These are phyloP conservation scores for Chromoteleia sp. DNA, from an alignment of 2,888 invertebrate genomes.

Conservation along the genomic window DNA sequence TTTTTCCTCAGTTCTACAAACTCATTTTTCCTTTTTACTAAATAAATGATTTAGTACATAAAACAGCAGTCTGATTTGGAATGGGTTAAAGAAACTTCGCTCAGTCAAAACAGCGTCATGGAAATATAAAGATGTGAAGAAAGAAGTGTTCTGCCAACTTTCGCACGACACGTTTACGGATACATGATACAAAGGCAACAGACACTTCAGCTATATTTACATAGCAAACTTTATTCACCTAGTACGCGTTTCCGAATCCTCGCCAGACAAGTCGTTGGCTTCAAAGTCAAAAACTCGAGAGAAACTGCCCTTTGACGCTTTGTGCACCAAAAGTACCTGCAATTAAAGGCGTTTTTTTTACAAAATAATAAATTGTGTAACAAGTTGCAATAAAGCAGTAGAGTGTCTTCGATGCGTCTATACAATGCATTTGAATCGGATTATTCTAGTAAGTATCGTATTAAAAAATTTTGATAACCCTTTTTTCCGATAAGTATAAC, in stretches of 20 bases:
- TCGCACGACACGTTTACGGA: conserved; percentile 25
- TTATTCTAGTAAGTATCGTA: no score
- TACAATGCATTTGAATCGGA: no score
- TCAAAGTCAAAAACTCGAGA: conserved; percentile 97
- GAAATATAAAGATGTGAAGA: conserved; percentile 26
- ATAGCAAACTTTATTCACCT: conserved; percentile 85
- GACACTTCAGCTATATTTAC: conserved; percentile 44
- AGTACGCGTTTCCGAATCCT: conserved; percentile 92
- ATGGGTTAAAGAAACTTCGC: conserved; percentile 8
- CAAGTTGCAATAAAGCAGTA: no score
- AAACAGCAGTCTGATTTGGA: background rate
- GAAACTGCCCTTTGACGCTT: conserved; percentile 95
- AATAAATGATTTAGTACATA: conserved; percentile 2
- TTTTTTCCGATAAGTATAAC: no score
- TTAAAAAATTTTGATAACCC: no score
- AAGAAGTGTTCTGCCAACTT: conserved; percentile 37
- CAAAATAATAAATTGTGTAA: background rate
- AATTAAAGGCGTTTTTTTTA: conserved; percentile 62
- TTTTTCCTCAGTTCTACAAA: no score
- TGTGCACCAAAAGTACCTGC: conserved; percentile 94
- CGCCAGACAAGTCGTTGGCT: conserved; percentile 93
- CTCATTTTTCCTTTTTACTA: background rate
- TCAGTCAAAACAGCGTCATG: conserved; percentile 31
- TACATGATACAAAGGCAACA: conserved; percentile 39
- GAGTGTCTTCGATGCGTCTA: no score